These are phyloP conservation scores for Caenorhabditis macrosperma DNA, from an alignment of 2,888 invertebrate genomes.

Conservation along the genomic window DNA sequence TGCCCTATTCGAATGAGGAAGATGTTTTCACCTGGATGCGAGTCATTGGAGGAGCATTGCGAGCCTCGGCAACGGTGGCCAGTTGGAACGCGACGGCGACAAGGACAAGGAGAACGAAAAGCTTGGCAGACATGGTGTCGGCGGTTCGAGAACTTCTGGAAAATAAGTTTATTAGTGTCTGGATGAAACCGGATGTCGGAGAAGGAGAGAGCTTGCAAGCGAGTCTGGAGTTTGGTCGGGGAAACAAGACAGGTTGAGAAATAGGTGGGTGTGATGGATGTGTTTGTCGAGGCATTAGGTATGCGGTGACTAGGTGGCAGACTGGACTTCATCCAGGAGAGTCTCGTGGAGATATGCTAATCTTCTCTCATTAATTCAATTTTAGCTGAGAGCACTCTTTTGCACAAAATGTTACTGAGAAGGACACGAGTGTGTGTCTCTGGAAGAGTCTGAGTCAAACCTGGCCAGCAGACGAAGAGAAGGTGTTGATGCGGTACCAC, in stretches of 20 bases:
- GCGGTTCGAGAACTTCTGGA: constrained; percentile 28
- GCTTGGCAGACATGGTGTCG: constrained; percentile 37
- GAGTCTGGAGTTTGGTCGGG: neutral
- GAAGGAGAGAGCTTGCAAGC: neutral
- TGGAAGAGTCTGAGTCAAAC: neutral
- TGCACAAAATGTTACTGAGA: neutral
- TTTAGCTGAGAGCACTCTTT: neutral
- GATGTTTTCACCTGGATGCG: constrained; percentile 51
- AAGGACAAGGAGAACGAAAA: constrained; percentile 37
- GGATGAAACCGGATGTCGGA: neutral
- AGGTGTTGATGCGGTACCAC: neutral
- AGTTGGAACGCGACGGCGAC: constrained; percentile 48
- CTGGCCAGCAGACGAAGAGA: neutral
- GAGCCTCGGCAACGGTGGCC: constrained; percentile 35
- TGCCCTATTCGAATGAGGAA: no score
- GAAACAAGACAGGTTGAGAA: constrained; percentile 6
- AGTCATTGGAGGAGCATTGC: constrained; percentile 54
- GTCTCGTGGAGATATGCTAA: constrained; percentile 23
- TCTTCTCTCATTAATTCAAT: neutral
- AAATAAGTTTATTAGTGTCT: no score
- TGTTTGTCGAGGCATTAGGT: constrained; percentile 10
- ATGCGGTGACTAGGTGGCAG: constrained; percentile 19
- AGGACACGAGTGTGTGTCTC: no score
- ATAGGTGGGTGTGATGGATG: constrained; percentile 28
- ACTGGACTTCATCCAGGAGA: constrained; percentile 9